Evolutionary conservation across 1,140 invertebrate genomes (phyloP).

Genomic region (Drosophila hydei): DNA sequence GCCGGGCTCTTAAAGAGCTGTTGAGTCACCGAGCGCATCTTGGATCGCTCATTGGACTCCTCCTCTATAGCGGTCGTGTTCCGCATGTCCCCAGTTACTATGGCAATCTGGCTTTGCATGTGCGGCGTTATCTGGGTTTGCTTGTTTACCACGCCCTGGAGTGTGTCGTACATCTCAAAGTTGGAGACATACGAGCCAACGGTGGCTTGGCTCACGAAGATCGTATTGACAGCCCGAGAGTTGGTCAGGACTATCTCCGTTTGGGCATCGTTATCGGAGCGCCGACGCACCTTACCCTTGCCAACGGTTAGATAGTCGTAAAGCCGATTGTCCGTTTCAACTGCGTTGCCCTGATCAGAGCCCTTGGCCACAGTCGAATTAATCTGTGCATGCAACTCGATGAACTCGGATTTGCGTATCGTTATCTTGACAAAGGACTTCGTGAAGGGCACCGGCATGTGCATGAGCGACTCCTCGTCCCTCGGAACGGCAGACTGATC

Average conservation of each 20-base stretch:
- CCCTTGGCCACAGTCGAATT: conserved; percentile 86
- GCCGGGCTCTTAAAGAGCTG: conserved; percentile 17
- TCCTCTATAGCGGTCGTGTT: conserved; percentile 24
- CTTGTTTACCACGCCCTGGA: conserved; percentile 28
- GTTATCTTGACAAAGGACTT: conserved; percentile 85
- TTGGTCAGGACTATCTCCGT: conserved; percentile 86
- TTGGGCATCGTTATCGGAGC: conserved; percentile 87
- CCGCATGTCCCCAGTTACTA: too few relatives aligned
- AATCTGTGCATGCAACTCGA: conserved; percentile 87
- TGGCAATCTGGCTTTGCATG: too few relatives aligned
- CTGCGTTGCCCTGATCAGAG: conserved; percentile 85
- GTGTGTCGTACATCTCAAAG: conserved; percentile 89
- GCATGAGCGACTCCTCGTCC: not conserved
- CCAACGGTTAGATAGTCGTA: conserved; percentile 88
- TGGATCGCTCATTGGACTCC: conserved; percentile 9
- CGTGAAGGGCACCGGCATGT: conserved; percentile 25
- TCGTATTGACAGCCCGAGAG: conserved; percentile 86
- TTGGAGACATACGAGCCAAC: conserved; percentile 87
- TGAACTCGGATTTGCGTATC: conserved; percentile 88
- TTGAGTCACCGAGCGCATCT: not conserved
- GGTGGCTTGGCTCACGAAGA: conserved; percentile 85
- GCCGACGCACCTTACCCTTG: conserved; percentile 87
- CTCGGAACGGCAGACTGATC: not conserved
- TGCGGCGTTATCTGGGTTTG: too few relatives aligned
- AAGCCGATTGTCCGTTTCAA: conserved; percentile 86